phyloP scores from a whole-genome alignment of 92 coral and sea anemone genomes.

The Heliopora coerulea region DNA sequence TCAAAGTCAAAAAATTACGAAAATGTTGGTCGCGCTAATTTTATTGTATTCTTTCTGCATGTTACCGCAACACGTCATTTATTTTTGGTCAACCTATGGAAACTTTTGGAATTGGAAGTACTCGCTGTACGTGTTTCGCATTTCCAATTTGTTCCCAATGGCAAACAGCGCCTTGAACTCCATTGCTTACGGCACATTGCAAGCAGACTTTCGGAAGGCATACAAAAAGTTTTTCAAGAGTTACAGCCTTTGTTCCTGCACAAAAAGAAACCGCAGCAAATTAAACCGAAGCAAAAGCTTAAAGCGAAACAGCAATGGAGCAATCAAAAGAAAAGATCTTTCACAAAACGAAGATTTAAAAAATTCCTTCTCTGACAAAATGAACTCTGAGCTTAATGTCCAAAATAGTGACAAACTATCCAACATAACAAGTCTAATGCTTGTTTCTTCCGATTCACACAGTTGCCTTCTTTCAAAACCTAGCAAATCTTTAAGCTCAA shows the following conservation, averaged over 20 bases:
- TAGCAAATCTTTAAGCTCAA: conserved; percentile 7
- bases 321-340: neutral
- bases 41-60: conserved; percentile 87
- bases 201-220: conserved; percentile 85
- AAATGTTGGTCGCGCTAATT: conserved; percentile 87
- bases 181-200: conserved; percentile 88
- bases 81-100: conserved; percentile 74
- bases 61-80: conserved; percentile 91
- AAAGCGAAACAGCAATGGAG: neutral
- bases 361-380: neutral
- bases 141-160: conserved; percentile 94
- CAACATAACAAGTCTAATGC: neutral
- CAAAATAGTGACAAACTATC: neutral
- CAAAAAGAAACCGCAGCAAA: neutral
- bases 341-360: neutral
- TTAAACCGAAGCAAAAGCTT: conserved; percentile 12
- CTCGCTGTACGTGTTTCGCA: conserved; percentile 74
- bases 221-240: conserved; percentile 82
- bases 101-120: conserved; percentile 64
- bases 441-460: conserved; percentile 23
- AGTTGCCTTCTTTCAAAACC: conserved; percentile 15
- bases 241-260: conserved; percentile 2
- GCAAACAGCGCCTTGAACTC: conserved; percentile 98
- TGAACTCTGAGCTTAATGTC: neutral
- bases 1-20: conserved; percentile 90